phyloP scores from a whole-genome alignment of 2,888 invertebrate species.

The Doris montereyensis region DNA sequence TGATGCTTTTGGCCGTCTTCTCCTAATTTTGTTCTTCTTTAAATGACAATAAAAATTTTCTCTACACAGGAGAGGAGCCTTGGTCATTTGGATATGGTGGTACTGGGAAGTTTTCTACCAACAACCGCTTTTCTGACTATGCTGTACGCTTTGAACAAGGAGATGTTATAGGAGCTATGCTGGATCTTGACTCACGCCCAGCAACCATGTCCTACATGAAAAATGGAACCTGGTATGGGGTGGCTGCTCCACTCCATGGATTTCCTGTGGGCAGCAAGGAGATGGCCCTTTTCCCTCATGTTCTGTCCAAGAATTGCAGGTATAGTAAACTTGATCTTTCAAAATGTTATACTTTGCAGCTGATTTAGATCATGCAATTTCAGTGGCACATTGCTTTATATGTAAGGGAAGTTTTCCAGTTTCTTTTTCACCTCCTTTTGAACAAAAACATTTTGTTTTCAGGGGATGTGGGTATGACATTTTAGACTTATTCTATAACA shows the following conservation, averaged over 20 bases:
- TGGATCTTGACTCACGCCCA: conserved; percentile 83
- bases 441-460: too few species aligned
- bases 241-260: conserved; percentile 82
- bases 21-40: too few species aligned
- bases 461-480: too few species aligned
- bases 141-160: conserved; percentile 82
- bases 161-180: conserved; percentile 83
- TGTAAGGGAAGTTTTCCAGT: neutral
- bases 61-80: conserved; percentile 81
- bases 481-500: too few species aligned
- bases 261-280: conserved; percentile 76
- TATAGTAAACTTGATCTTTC: conserved; percentile 46
- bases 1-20: too few species aligned
- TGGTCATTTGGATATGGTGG: conserved; percentile 88
- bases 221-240: conserved; percentile 85
- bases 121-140: conserved; percentile 85
- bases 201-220: conserved; percentile 85
- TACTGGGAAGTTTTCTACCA: conserved; percentile 84
- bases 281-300: conserved; percentile 88
- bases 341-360: neutral
- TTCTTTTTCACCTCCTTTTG: neutral
- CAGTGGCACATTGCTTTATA: too few species aligned
- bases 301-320: conserved; percentile 87
- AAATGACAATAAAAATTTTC: too few species aligned
- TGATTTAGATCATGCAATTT: too few species aligned